Evolutionary conservation across 2,113 vertebrate species (phyloP).

Genomic region (Eurystomus gularis): DNA sequence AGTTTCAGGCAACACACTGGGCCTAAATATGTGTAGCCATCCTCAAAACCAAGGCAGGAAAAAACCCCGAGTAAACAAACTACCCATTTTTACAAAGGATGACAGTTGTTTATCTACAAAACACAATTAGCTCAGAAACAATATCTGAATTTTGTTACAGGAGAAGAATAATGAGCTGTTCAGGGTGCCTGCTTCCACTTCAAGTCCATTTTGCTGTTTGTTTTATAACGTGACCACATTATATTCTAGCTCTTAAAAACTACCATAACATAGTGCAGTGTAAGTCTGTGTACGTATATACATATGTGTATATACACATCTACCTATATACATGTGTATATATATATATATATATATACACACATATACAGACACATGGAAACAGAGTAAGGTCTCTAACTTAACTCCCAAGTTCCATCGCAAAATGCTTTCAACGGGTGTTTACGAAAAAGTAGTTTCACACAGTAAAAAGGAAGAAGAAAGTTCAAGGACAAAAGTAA

Average conservation of each 20-base stretch:
- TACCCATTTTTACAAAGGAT: not conserved
- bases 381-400: not conserved
- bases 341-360: not conserved
- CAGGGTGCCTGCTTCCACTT: not conserved
- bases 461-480: not conserved
- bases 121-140: not conserved
- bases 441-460: not conserved
- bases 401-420: not conserved
- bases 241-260: not conserved
- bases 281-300: not conserved
- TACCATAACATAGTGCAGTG: accelerated
- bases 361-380: not conserved
- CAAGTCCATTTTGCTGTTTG: not conserved
- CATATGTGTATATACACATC: not conserved
- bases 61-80: not conserved
- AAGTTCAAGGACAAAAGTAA: not conserved
- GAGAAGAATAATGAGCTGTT: not conserved
- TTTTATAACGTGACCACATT: not conserved
- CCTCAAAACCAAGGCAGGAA: not conserved
- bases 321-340: not conserved
- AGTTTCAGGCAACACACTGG: not conserved
- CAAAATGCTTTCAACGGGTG: accelerated
- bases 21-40: not conserved
- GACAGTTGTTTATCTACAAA: not conserved
- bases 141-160: not conserved